Percentiles rank a stretch among this genome's conserved stretches.
These are phyloP conservation scores for Andricus grossulariae DNA, from an alignment of 1,140 invertebrate genomes.

Conservation along the genomic window DNA sequence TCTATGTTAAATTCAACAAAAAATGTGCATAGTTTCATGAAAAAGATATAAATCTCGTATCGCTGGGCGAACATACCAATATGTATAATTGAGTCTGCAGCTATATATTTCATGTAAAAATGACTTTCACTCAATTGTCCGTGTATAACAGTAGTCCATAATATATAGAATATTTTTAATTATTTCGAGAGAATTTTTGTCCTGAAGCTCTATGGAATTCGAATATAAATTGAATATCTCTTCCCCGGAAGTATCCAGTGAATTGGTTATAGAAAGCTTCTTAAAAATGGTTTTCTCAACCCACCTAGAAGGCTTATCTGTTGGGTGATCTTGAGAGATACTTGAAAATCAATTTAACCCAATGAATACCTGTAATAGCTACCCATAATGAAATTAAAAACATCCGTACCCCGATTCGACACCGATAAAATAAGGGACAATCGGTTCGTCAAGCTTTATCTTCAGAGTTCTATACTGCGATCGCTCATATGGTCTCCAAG, in stretches of 20 bases:
- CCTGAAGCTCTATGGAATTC: no score
- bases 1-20: not conserved
- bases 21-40: conserved; percentile 24
- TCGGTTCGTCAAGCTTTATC: conserved; percentile 25
- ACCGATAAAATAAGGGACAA: conserved; percentile 22
- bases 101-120: not conserved
- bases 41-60: conserved; percentile 13
- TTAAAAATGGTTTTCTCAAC: not conserved
- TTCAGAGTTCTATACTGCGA: not conserved
- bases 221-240: no score
- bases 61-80: not conserved
- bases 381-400: not conserved
- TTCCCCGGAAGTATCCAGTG: not conserved
- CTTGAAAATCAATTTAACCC: conserved; percentile 13
- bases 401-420: conserved; percentile 17
- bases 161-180: no score
- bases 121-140: not conserved
- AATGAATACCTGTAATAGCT: not conserved
- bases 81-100: not conserved
- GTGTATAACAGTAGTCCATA: no score
- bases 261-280: not conserved
- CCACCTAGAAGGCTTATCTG: not conserved
- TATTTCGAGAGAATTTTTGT: no score
- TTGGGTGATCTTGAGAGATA: not conserved
- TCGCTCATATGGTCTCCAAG: not conserved